A percentile compares a stretch with the other conserved stretches of the same genome.
These are phyloP conservation scores for Adineta ricciae DNA, from an alignment of 2,888 invertebrate genomes.

Conservation along the genomic window DNA sequence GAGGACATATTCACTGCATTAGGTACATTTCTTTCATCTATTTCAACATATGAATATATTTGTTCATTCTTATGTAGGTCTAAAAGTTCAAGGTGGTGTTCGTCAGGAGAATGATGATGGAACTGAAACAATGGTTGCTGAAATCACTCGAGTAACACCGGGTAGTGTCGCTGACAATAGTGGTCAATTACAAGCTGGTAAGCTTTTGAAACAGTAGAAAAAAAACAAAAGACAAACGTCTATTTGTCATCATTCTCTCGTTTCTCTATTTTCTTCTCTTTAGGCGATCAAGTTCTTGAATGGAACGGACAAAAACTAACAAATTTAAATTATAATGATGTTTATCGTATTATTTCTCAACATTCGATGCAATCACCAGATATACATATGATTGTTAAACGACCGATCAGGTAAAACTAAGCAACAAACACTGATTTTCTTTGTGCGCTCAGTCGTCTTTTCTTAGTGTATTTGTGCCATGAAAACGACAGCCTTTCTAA, in stretches of 20 bases:
- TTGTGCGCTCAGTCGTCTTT: not conserved
- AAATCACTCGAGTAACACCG: not conserved
- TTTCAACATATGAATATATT: no score
- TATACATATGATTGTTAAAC: slow-evolving; percentile 12
- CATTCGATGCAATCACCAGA: not conserved
- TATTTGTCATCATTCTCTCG: no score
- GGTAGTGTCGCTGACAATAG: slow-evolving; percentile 6
- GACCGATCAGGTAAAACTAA: not conserved
- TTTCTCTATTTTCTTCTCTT: no score
- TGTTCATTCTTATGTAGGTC: not conserved
- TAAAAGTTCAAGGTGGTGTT: slow-evolving; percentile 6
- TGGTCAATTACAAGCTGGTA: slow-evolving; percentile 17
- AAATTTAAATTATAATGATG: slow-evolving; percentile 1
- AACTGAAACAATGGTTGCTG: not conserved
- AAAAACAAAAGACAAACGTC: no score
- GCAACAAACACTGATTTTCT: no score
- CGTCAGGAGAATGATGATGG: not conserved
- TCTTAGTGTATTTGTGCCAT: not conserved
- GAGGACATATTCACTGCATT: not conserved
- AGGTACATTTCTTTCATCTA: not conserved
- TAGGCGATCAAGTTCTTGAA: slow-evolving; percentile 11
- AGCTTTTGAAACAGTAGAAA: not conserved
- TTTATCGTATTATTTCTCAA: not conserved
- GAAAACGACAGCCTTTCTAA: not conserved
- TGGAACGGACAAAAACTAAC: slow-evolving; percentile 17